Evolutionary conservation across 37 sponge, comb jelly and placozoan species (phyloP), one percentile per base, ranked within the genome.

Genomic region (Haliclona indistincta): DNA sequence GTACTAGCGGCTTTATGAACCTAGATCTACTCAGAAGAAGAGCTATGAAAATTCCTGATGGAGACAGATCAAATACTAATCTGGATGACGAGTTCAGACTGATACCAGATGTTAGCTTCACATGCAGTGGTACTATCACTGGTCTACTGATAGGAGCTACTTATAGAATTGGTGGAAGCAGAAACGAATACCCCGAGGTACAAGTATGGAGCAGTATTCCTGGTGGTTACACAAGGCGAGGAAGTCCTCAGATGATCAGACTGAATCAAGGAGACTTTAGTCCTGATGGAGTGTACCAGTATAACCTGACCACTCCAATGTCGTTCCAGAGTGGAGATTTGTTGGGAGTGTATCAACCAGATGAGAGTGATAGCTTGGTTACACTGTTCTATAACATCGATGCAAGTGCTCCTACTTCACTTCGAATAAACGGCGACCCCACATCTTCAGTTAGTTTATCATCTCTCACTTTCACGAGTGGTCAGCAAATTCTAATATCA

Each of bases 311-410:
- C 20, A 19, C 74, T 36, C 60, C 61, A 54, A 19, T 73, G 39
- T n/a, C 11, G 8, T 23, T 43, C 10, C 41, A 61, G 11, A 20
- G 63, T 38, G 36, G 36, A 3, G 51, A 61, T 34, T 5, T 39
- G 4, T 51, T 64, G 3, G 76, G 76, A 63, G 41, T 64, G 32
- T 42, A 44, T 35, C 76, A 76, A 40, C 76, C 76, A 26, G 36
- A 2, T 26, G 64, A 40, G 5, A 36, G 35, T 63, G 40, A 43
- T 63, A 76, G 76, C 47, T 6, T n/a, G 11, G 60, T 58, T 58
- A 11, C 26, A 20, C n/a, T 58, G 6, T 58, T n/a, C n/a, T n/a
- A 58, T n/a, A n/a, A n/a, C n/a, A n/a, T n/a, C n/a, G 60, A n/a
- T n/a, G 6, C 60, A 25, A 58, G 28, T n/a, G n/a, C 13, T 6